phyloP scores from a whole-genome alignment of 1,140 invertebrate species.

The Leptopilina clavipes region DNA sequence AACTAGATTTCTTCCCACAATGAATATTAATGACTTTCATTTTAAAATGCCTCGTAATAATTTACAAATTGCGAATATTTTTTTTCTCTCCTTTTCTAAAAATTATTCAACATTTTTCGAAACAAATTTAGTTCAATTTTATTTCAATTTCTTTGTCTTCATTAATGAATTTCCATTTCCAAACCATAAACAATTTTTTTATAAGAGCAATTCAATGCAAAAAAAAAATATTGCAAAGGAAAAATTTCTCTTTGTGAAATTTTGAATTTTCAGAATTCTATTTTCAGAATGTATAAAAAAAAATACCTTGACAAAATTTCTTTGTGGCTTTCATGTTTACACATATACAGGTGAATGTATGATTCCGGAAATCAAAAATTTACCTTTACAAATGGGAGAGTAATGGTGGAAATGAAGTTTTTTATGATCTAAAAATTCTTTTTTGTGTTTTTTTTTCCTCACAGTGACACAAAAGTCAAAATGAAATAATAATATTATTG shows the following conservation, averaged over 20 bases:
- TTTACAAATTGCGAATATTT: background rate
- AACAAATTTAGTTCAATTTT: too few species aligned
- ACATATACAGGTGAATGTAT: background rate
- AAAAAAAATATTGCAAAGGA: too few species aligned
- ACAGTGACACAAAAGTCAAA: background rate
- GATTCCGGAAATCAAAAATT: constrained; percentile 1
- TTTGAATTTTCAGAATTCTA: too few species aligned
- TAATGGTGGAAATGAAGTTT: background rate
- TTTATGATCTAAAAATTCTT: background rate
- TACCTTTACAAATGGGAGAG: background rate
- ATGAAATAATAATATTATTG: too few species aligned
- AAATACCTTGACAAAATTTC: background rate
- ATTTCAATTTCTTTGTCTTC: too few species aligned
- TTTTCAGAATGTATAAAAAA: background rate
- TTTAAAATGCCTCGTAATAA: background rate
- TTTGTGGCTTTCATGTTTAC: background rate
- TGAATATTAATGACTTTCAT: background rate
- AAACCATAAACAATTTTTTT: too few species aligned
- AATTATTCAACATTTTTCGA: background rate
- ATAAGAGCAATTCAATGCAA: too few species aligned
- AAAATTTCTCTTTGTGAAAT: too few species aligned
- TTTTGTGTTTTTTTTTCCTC: background rate
- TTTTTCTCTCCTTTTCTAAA: background rate
- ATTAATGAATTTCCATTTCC: too few species aligned
- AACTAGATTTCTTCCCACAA: background rate